Conservation (phyloP, 1,140 invertebrate species). For the Procambarus virginalis region DNA sequence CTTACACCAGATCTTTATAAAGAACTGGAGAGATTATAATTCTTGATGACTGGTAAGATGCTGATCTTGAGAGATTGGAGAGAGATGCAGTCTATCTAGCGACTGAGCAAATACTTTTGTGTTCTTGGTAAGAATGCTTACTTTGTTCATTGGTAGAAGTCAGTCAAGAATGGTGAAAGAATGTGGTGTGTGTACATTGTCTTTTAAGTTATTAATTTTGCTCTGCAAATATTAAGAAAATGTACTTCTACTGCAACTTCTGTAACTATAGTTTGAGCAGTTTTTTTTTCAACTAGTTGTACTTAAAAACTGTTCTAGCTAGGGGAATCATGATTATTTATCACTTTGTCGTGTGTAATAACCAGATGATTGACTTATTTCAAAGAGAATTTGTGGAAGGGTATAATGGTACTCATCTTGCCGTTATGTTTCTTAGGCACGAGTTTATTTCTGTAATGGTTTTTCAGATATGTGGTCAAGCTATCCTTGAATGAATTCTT, state of each 20-base stretch:
- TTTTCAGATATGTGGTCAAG: neutral
- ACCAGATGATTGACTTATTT: no score
- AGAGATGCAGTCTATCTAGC: neutral
- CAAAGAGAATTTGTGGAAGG: neutral
- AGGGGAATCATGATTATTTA: neutral
- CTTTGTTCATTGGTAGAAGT: constrained; percentile 9
- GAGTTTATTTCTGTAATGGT: no score
- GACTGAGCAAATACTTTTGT: constrained; percentile 22
- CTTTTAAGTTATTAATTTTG: neutral
- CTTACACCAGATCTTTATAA: neutral
- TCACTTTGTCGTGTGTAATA: neutral
- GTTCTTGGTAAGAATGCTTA: constrained; percentile 30
- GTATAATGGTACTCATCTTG: neutral
- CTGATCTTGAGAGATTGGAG: neutral
- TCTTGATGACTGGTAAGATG: constrained; percentile 6
- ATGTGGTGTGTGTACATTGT: neutral
- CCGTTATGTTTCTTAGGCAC: no score
- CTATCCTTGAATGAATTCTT: neutral
- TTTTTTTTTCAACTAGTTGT: neutral
- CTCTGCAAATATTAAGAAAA: neutral
- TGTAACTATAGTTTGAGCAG: neutral
- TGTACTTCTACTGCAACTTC: neutral
- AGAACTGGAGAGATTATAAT: neutral
- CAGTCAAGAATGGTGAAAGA: neutral
- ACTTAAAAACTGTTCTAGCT: neutral